Evolutionary conservation across 2,797 vertebrate species (phyloP), one percentile per base, ranked within the genome.

Genomic region (Peromyscus nudipes): DNA sequence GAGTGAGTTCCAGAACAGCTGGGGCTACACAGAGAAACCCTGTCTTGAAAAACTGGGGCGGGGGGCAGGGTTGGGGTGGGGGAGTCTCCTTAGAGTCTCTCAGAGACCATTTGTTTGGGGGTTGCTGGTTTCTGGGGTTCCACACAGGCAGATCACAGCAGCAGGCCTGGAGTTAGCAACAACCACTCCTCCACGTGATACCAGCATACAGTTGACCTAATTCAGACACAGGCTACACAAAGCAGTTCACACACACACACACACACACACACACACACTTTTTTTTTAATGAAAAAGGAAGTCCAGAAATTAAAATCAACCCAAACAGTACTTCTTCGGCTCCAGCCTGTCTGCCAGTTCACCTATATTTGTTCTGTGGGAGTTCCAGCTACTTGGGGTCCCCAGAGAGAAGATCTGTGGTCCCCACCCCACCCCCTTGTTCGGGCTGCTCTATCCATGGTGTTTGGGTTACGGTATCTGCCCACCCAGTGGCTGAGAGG

Each of bases 101-200:
- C 81, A 65, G 97, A 89, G 89, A 93, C 95, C 94, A 98, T 97
- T 95, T 94, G 85, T 91, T 97, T 91, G 96, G 90, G 88, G 64
- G 82, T 7, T 4, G 75, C 29, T 11, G 49, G 81, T 64, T 80
- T 93, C 93, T 96, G 95, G 94, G 94, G 93, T 95, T 95, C 77
- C 55, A 34, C 14, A 89, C 83, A 95, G 75, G 77, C 92, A 93
- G 85, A 29, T 16, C 11, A 5, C 55, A 3, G 65, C 25, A 13
- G 60, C 19, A 16, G 65, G 34, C 29, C 34, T 43, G 0, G 1
- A 79, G 73, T 23, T 49, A 0, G 40, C 14, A 40, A 89, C 27
- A 69, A 19, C 16, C 0, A 1, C 64, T 27, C 49, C 27, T 65
- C 5, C 37, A 46, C 16, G 4, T 9, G 57, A 43, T 12, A 9